These are phyloP conservation scores for Archips crataeganus DNA, from an alignment of 2,888 invertebrate species.

Conservation along the genomic window DNA sequence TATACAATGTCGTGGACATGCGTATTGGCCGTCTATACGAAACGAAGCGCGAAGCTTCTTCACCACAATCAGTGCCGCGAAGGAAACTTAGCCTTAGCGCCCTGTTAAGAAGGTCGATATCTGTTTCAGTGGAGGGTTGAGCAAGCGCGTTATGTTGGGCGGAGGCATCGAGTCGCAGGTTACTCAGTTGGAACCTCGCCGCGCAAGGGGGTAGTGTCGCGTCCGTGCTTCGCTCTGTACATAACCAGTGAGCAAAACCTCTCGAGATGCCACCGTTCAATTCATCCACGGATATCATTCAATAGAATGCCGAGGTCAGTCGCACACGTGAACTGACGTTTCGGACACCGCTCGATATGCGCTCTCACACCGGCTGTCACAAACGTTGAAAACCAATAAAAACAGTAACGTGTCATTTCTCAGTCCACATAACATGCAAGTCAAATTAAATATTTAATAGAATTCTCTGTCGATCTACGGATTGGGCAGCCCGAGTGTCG, in stretches of 20 bases:
- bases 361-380: slow-evolving; percentile 64
- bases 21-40: slow-evolving; percentile 82
- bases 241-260: slow-evolving; percentile 75
- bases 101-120: slow-evolving; percentile 52
- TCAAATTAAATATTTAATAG: slow-evolving; percentile 51
- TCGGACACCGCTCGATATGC: slow-evolving; percentile 34
- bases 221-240: slow-evolving; percentile 68
- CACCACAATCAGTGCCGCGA: slow-evolving; percentile 59
- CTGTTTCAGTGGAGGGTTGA: slow-evolving; percentile 57
- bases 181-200: slow-evolving; percentile 82
- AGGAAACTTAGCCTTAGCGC: slow-evolving; percentile 58
- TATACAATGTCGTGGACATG: slow-evolving; percentile 83
- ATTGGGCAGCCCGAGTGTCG: slow-evolving; percentile 55
- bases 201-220: slow-evolving; percentile 76
- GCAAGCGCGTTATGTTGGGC: slow-evolving; percentile 85
- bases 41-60: slow-evolving; percentile 81
- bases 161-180: slow-evolving; percentile 82
- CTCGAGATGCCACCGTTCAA: slow-evolving; percentile 73
- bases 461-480: slow-evolving; percentile 47
- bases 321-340: slow-evolving; percentile 45
- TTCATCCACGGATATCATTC: slow-evolving; percentile 62
- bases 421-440: slow-evolving; percentile 49
- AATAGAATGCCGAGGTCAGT: slow-evolving; percentile 61
- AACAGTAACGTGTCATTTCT: slow-evolving; percentile 70
- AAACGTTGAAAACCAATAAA: slow-evolving; percentile 60